These are phyloP conservation scores for Toxotes jaculatrix DNA, from an alignment of 2,113 vertebrate species.

Conservation along the genomic window DNA sequence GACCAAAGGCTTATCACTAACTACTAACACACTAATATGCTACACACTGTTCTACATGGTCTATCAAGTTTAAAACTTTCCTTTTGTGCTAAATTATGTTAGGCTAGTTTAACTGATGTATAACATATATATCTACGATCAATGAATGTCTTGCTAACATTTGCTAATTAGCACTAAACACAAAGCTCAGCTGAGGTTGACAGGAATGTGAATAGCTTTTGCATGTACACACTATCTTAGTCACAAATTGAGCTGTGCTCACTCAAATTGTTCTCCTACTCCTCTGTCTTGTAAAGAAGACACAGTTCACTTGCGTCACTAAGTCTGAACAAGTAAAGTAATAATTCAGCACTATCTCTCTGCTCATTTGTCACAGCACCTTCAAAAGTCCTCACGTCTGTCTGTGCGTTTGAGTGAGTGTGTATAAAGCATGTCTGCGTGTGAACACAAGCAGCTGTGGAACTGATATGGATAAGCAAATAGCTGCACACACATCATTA, in stretches of 20 bases:
- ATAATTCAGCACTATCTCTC: constrained; percentile 22
- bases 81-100: too few species aligned
- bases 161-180: not conserved
- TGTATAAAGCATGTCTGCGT: constrained; percentile 10
- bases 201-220: not conserved
- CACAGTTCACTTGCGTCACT: not conserved
- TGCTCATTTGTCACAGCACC: not conserved
- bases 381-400: not conserved
- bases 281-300: not conserved
- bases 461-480: constrained; percentile 67
- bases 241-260: too few species aligned
- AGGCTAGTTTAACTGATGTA: too few species aligned
- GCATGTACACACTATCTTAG: not conserved
- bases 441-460: constrained; percentile 74
- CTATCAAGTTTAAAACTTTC: not conserved
- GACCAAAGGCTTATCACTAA: not conserved
- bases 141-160: not conserved
- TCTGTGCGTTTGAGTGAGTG: constrained; percentile 8
- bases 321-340: constrained; percentile 11
- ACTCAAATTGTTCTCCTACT: not conserved
- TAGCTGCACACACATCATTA: constrained; percentile 77
- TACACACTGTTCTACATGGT: not conserved
- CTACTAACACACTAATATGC: not conserved
- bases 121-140: not conserved
- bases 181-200: not conserved